A percentile compares a stretch with the other conserved stretches of the same genome.
Conservation (phyloP, 2,797 vertebrate genomes). For the Mus caroli region DNA sequence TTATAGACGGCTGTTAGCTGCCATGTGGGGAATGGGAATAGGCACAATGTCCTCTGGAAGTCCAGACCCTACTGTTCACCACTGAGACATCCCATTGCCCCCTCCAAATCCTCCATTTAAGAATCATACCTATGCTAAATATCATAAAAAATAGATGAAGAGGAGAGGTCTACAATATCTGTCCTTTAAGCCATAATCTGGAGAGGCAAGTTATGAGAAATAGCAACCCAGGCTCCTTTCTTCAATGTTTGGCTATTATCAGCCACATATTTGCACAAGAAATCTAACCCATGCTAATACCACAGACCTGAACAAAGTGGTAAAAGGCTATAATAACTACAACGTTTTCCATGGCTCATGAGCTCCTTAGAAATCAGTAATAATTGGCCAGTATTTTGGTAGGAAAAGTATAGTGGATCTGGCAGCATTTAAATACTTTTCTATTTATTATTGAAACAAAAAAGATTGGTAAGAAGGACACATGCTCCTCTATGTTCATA, state of each 20-base stretch:
- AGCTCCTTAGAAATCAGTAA: slow-evolving; percentile 18
- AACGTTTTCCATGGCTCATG: background rate
- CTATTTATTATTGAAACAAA: background rate
- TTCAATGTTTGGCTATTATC: background rate
- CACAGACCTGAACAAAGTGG: background rate
- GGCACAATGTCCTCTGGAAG: background rate
- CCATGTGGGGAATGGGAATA: background rate
- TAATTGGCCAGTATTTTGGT: background rate
- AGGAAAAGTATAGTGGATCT: slow-evolving; percentile 35
- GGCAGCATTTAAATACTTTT: background rate
- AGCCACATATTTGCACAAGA: slow-evolving; percentile 14
- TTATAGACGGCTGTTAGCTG: background rate
- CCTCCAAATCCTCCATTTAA: background rate
- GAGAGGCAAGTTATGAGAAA: background rate
- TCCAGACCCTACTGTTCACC: background rate
- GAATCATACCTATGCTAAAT: background rate
- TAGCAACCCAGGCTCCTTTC: background rate
- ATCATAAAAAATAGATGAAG: slow-evolving; percentile 45
- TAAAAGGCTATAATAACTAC: background rate
- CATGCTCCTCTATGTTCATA: too few relatives aligned
- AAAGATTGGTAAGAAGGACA: too few relatives aligned
- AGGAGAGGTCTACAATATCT: slow-evolving; percentile 30
- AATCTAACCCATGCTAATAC: slow-evolving; percentile 48
- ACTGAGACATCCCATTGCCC: too few relatives aligned
- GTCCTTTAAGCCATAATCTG: slow-evolving; percentile 37